A percentile compares a stretch with the other conserved stretches of the same genome.
Conservation (phyloP, 2,113 vertebrate species). For the Perca fluviatilis region DNA sequence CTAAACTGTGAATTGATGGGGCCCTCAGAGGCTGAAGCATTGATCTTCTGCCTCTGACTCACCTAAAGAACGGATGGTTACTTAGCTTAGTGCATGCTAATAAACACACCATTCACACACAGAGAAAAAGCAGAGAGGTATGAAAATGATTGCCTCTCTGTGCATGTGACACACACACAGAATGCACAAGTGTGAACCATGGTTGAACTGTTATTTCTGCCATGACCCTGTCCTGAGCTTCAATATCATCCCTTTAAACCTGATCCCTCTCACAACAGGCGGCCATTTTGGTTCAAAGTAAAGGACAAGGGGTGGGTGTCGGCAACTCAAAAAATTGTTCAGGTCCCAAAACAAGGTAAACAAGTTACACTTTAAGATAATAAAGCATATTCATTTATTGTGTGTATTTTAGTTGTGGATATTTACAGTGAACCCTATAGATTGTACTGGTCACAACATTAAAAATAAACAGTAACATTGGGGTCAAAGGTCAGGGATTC, state of each 20-base stretch:
- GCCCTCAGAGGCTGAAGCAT: conserved; percentile 38
- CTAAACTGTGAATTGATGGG: conserved; percentile 35
- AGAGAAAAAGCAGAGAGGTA: neutral
- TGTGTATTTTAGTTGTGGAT: too few relatives aligned
- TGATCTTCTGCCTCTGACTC: conserved; percentile 40
- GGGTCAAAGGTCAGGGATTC: too few relatives aligned
- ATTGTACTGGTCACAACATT: too few relatives aligned
- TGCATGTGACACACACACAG: neutral
- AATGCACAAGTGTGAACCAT: conserved; percentile 10
- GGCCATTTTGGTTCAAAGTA: conserved; percentile 13
- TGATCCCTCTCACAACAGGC: conserved; percentile 37
- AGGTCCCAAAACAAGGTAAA: neutral
- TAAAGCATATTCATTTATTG: too few relatives aligned
- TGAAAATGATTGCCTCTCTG: neutral
- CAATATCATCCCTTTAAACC: conserved; percentile 34
- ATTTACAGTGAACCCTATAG: too few relatives aligned
- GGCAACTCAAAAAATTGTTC: conserved; percentile 5
- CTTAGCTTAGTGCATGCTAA: conserved; percentile 25
- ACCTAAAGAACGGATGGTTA: conserved; percentile 17
- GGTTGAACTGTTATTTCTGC: conserved; percentile 33
- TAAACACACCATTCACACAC: conserved; percentile 6
- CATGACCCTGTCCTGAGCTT: conserved; percentile 31
- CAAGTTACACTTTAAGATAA: neutral
- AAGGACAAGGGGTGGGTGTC: neutral
- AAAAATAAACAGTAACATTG: too few relatives aligned